Conservation (phyloP, 2,888 invertebrate species). For the Lepidochitona cinerea region DNA sequence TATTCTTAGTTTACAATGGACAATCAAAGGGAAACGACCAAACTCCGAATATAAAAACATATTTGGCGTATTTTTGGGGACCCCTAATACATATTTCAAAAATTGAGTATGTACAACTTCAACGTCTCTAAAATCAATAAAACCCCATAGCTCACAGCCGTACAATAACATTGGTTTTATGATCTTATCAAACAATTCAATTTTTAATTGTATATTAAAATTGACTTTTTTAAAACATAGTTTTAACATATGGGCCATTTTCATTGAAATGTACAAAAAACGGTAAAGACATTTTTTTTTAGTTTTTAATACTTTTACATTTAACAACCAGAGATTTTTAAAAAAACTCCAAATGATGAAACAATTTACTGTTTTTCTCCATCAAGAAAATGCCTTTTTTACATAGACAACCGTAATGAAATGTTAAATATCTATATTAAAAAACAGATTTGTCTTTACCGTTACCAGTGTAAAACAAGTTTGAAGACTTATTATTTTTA, state of each 20-base stretch:
- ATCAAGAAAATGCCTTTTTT: neutral
- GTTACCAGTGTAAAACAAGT: neutral
- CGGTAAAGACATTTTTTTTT: constrained; percentile 7
- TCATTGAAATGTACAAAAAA: constrained; percentile 7
- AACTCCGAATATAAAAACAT: no score
- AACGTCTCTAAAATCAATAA: no score
- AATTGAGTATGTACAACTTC: no score
- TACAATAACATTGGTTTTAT: no score
- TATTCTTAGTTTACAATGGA: no score
- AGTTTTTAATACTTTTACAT: neutral
- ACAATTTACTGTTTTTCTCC: neutral
- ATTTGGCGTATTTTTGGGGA: no score
- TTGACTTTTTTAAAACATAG: neutral
- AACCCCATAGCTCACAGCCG: no score
- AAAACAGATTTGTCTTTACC: neutral
- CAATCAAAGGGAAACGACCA: no score
- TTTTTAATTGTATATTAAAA: no score
- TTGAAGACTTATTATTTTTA: neutral
- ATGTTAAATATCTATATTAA: neutral
- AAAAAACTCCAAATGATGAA: neutral
- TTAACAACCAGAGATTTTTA: neutral
- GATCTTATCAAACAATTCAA: no score
- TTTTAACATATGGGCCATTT: constrained; percentile 1
- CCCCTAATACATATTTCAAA: no score
- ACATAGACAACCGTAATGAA: neutral